phyloP scores from a whole-genome alignment of 2,797 vertebrate genomes.

The Morelia viridis region DNA sequence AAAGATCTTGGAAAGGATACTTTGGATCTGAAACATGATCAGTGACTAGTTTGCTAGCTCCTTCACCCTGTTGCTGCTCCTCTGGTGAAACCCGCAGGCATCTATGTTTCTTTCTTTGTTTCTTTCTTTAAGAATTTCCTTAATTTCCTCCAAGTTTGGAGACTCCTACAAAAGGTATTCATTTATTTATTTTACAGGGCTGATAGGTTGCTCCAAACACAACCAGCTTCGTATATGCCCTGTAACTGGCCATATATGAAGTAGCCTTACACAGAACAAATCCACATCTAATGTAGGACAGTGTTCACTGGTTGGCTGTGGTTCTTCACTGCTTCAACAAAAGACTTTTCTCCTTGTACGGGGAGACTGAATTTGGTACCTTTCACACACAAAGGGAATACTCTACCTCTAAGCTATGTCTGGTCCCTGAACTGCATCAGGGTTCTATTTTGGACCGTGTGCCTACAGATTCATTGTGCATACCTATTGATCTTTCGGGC shows the following conservation, averaged over 20 bases:
- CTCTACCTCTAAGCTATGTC: not conserved
- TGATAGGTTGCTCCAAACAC: too few species aligned
- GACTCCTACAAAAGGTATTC: too few species aligned
- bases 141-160: too few species aligned
- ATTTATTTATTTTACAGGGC: too few species aligned
- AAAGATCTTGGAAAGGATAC: not conserved
- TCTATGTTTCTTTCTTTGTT: too few species aligned
- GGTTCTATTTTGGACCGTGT: conserved; percentile 1
- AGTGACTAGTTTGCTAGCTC: not conserved
- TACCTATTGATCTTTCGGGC: too few species aligned
- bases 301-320: not conserved
- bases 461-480: not conserved
- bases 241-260: too few species aligned
- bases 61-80: not conserved
- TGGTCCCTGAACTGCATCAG: not conserved
- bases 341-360: too few species aligned
- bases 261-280: too few species aligned
- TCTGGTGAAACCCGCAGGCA: not conserved
- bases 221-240: too few species aligned
- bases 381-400: not conserved
- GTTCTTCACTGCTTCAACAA: not conserved
- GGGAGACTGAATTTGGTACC: not conserved
- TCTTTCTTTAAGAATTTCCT: too few species aligned
- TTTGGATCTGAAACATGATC: not conserved
- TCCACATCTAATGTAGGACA: too few species aligned